phyloP scores from a whole-genome alignment of 2,888 invertebrate genomes.

The Hirtodrosophila confusa region DNA sequence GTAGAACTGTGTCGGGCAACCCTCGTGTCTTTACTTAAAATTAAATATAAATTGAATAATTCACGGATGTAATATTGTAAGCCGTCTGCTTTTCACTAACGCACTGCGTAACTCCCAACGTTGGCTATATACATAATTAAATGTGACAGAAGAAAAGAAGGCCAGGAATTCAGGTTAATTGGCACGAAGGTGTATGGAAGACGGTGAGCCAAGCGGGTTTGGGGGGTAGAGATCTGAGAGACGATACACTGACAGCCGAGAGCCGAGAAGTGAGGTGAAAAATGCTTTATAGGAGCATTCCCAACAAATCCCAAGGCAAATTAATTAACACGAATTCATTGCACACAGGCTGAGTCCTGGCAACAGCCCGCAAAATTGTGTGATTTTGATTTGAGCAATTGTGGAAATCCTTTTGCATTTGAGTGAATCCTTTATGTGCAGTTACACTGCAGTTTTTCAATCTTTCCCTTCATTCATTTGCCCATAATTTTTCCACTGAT shows the following conservation, averaged over 20 bases:
- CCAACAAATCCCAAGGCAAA: background rate
- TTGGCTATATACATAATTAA: slow-evolving; percentile 1
- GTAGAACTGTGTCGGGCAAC: background rate
- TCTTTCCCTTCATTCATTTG: no score
- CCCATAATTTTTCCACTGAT: slow-evolving; percentile 8
- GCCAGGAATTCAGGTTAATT: slow-evolving; percentile 49
- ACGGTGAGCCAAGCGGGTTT: background rate
- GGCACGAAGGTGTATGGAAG: slow-evolving; percentile 26
- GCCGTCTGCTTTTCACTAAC: background rate
- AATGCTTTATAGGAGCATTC: background rate
- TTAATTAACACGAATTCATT: slow-evolving; percentile 1
- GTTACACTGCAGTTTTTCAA: background rate
- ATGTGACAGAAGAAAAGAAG: slow-evolving; percentile 17
- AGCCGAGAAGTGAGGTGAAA: background rate
- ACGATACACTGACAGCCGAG: background rate
- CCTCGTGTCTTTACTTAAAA: background rate
- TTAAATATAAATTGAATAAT: no score
- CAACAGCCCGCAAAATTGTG: slow-evolving; percentile 11
- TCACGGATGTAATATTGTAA: background rate
- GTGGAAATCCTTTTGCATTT: slow-evolving; percentile 27
- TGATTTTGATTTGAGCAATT: slow-evolving; percentile 22
- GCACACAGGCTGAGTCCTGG: background rate
- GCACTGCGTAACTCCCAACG: slow-evolving; percentile 1
- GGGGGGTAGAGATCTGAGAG: background rate
- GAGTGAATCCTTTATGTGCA: slow-evolving; percentile 1